These are phyloP conservation scores for Lamprotornis superbus DNA, from an alignment of 2,113 vertebrate species.

Conservation along the genomic window DNA sequence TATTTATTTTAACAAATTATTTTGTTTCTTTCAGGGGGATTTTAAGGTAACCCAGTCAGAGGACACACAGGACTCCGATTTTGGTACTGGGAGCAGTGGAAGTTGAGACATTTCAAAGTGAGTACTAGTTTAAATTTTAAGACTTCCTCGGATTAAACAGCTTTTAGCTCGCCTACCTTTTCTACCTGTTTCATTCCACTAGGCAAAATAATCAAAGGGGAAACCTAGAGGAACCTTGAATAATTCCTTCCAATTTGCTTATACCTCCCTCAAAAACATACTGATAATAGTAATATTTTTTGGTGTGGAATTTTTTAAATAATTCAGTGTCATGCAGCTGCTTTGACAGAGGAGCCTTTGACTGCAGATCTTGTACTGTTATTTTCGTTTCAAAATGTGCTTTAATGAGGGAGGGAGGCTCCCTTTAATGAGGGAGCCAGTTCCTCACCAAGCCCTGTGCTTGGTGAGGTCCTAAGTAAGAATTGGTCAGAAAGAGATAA, in stretches of 20 bases:
- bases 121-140: neutral
- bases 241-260: neutral
- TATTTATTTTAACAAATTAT: neutral
- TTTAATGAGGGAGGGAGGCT: neutral
- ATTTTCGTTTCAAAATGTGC: neutral
- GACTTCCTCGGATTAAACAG: neutral
- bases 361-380: neutral
- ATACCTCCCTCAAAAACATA: neutral
- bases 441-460: neutral
- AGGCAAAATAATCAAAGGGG: neutral
- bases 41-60: neutral
- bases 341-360: neutral
- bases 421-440: neutral
- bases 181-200: neutral
- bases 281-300: neutral
- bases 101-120: neutral
- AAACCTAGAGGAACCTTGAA: neutral
- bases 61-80: neutral
- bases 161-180: neutral
- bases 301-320: neutral
- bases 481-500: neutral
- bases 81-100: neutral
- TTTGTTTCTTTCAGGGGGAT: neutral
- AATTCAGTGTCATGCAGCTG: neutral
- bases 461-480: neutral